phyloP scores from a whole-genome alignment of 2,888 invertebrate genomes.

The Corbicula japonica region DNA sequence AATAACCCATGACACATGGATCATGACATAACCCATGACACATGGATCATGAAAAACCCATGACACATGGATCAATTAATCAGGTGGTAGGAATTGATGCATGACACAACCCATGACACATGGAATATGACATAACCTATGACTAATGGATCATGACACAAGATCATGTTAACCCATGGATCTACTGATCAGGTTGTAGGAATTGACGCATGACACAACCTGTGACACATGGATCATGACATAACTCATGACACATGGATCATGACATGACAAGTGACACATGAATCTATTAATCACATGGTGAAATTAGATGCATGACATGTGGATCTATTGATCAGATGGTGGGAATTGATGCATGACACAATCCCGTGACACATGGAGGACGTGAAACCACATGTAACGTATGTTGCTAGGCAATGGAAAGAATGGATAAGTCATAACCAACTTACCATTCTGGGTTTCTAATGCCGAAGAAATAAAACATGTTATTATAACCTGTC shows the following conservation, averaged over 20 bases:
- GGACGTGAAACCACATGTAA: constrained; percentile 21
- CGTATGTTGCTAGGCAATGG: constrained; percentile 18
- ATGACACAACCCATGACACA: no score
- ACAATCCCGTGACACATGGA: no score
- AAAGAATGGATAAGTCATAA: constrained; percentile 50
- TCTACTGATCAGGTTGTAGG: background rate
- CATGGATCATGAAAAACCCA: no score
- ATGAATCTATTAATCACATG: constrained; percentile 14
- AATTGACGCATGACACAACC: background rate
- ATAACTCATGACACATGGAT: background rate
- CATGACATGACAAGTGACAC: background rate
- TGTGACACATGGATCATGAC: background rate
- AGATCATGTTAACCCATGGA: no score
- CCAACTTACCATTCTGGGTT: constrained; percentile 66
- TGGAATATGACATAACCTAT: no score
- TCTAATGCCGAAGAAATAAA: constrained; percentile 54
- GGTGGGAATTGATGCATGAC: background rate
- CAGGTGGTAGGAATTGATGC: constrained; percentile 6
- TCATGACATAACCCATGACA: no score
- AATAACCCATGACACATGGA: no score
- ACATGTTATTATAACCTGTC: no score
- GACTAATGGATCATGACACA: no score
- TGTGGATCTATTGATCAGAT: no score
- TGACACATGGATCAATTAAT: no score
- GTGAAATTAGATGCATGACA: background rate